Percentiles rank a stretch among this genome's conserved stretches.
These are phyloP conservation scores for Haemorhous mexicanus DNA, from an alignment of 2,113 vertebrate genomes.

Conservation along the genomic window DNA sequence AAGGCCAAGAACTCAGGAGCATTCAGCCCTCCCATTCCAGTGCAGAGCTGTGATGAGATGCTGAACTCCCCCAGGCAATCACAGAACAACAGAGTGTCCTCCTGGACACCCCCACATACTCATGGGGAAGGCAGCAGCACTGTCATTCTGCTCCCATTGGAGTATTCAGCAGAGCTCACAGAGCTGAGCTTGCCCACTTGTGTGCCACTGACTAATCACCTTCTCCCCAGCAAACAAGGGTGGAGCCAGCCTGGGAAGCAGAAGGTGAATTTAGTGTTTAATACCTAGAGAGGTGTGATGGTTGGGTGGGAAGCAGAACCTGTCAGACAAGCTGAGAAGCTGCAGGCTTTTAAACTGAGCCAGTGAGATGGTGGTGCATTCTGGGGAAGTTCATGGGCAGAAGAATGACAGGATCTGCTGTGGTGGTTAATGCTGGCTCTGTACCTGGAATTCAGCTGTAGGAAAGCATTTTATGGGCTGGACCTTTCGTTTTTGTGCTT, in stretches of 20 bases:
- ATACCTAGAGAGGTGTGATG: conserved; percentile 2
- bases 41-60: rapidly evolving
- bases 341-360: not conserved
- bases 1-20: not conserved
- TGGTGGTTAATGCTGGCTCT: not conserved
- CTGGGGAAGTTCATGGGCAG: not conserved
- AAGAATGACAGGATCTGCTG: not conserved
- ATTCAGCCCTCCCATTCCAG: not conserved
- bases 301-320: conserved; percentile 28
- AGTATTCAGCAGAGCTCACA: not conserved
- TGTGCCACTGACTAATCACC: not conserved
- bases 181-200: not conserved
- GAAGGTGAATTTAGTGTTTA: conserved; percentile 1
- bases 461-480: conserved; percentile 39
- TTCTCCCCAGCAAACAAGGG: not conserved
- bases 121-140: not conserved
- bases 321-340: conserved; percentile 2
- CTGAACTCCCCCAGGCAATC: not conserved
- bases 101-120: not conserved
- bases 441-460: conserved; percentile 71
- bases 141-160: not conserved
- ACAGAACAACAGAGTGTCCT: not conserved
- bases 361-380: not conserved
- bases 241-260: conserved; percentile 1
- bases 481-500: not conserved